Conservation (phyloP, 2,797 vertebrate species). For the Periparus ater region DNA sequence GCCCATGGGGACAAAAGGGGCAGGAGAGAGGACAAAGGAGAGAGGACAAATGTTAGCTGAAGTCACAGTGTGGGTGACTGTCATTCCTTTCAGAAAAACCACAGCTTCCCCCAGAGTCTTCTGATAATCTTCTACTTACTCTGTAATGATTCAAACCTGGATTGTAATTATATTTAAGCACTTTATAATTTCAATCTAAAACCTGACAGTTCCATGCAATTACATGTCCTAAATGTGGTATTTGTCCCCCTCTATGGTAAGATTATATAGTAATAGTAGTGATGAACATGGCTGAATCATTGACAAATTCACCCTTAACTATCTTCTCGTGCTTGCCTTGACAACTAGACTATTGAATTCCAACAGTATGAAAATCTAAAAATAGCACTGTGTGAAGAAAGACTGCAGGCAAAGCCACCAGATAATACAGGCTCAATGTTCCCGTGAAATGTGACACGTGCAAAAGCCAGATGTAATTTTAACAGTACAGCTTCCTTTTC, state of each 20-base stretch:
- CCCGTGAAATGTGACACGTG: slow-evolving; percentile 54
- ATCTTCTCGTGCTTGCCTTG: slow-evolving; percentile 57
- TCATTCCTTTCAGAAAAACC: background rate
- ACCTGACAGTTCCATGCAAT: background rate
- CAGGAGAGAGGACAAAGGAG: background rate
- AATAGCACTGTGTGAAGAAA: slow-evolving; percentile 60
- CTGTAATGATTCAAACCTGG: background rate
- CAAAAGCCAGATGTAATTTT: slow-evolving; percentile 62
- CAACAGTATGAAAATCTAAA: slow-evolving; percentile 67
- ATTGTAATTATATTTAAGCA: background rate
- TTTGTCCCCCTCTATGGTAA: background rate
- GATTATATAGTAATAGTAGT: slow-evolving; percentile 36
- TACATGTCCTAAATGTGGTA: background rate
- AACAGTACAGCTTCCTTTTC: slow-evolving; percentile 53
- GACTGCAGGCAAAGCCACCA: slow-evolving; percentile 53
- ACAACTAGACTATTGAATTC: slow-evolving; percentile 67
- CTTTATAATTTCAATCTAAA: slow-evolving; percentile 18
- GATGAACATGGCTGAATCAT: slow-evolving; percentile 61
- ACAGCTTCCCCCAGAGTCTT: background rate
- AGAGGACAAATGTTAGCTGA: background rate
- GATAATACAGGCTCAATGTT: slow-evolving; percentile 54
- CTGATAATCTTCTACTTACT: background rate
- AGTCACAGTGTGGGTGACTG: background rate
- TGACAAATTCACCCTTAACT: slow-evolving; percentile 66
- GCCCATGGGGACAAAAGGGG: background rate